Percentiles rank a stretch among this genome's conserved stretches.
phyloP scores from a whole-genome alignment of 2,888 invertebrate genomes.

The Pristionchus fissidentatus region DNA sequence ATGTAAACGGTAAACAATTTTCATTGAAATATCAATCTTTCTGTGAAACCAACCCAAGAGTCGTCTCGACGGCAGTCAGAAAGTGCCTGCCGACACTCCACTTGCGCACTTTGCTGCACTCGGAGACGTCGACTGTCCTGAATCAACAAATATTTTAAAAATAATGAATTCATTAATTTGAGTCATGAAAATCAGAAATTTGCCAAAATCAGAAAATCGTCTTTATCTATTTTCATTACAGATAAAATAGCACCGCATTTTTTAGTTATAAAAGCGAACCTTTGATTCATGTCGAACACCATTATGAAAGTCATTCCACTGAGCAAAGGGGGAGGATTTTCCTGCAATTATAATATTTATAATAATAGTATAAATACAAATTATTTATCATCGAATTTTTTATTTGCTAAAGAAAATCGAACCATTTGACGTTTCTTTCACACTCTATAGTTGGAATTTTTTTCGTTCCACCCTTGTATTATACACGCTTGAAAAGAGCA shows the following conservation, averaged over 20 bases:
- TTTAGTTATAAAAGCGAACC: not conserved
- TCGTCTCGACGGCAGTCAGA: slow-evolving; percentile 57
- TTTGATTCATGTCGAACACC: slow-evolving; percentile 58
- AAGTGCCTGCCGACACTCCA: slow-evolving; percentile 62
- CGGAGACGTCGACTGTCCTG: slow-evolving; percentile 32
- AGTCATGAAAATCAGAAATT: slow-evolving; percentile 47
- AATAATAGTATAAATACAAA: not conserved
- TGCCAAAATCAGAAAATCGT: too few relatives aligned
- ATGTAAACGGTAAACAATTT: not conserved
- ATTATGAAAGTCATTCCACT: slow-evolving; percentile 56
- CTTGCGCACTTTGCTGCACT: slow-evolving; percentile 52
- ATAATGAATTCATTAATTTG: slow-evolving; percentile 50
- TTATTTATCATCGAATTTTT: too few relatives aligned
- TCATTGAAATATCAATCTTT: not conserved
- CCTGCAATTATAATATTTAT: slow-evolving; percentile 46
- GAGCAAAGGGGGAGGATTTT: slow-evolving; percentile 58
- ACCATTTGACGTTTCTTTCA: too few relatives aligned
- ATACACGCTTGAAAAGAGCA: too few relatives aligned
- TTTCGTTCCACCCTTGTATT: too few relatives aligned
- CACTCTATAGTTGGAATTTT: too few relatives aligned
- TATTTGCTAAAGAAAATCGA: too few relatives aligned
- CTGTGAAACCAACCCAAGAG: slow-evolving; percentile 18
- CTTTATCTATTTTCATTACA: too few relatives aligned
- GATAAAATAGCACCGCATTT: too few relatives aligned
- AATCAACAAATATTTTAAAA: not conserved